Evolutionary conservation across 2,113 vertebrate species (phyloP).

Genomic region (Nerophis lumbriciformis): DNA sequence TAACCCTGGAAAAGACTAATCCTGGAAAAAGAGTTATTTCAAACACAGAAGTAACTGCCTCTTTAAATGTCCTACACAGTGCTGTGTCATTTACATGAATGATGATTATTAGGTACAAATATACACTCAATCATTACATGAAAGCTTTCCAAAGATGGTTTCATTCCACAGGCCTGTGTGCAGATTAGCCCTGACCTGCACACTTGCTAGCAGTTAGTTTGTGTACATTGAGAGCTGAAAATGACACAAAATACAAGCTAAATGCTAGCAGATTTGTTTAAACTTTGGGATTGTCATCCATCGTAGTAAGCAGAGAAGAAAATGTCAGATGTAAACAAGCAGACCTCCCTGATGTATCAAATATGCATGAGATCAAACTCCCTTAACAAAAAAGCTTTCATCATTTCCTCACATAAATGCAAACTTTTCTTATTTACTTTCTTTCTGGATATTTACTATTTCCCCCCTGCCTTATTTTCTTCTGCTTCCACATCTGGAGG

Average conservation of each 20-base stretch:
- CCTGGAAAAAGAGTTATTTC: too few species aligned
- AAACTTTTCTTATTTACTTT: slow-evolving; percentile 22
- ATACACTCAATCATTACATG: neutral
- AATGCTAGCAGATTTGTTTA: neutral
- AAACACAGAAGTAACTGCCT: too few species aligned
- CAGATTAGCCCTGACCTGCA: neutral
- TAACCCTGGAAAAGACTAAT: too few species aligned
- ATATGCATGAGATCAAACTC: slow-evolving; percentile 50
- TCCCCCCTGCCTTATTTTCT: slow-evolving; percentile 28
- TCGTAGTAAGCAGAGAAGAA: slow-evolving; percentile 1
- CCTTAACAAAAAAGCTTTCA: slow-evolving; percentile 22
- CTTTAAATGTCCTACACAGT: too few species aligned
- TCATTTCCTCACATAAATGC: neutral
- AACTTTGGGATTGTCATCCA: neutral
- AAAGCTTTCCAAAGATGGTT: neutral
- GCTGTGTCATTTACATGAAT: too few species aligned
- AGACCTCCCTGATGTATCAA: slow-evolving; percentile 32
- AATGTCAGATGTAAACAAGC: slow-evolving; percentile 5
- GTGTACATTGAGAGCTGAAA: neutral
- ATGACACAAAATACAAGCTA: neutral
- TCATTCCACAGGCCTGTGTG: neutral
- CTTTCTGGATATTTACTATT: slow-evolving; percentile 46
- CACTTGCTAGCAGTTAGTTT: slow-evolving; percentile 11
- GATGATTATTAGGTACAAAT: too few species aligned
- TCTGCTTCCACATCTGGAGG: slow-evolving; percentile 65